Base-by-base conservation (phyloP, 2,888 invertebrate genomes). In the Notodonta ziczac region DNA sequence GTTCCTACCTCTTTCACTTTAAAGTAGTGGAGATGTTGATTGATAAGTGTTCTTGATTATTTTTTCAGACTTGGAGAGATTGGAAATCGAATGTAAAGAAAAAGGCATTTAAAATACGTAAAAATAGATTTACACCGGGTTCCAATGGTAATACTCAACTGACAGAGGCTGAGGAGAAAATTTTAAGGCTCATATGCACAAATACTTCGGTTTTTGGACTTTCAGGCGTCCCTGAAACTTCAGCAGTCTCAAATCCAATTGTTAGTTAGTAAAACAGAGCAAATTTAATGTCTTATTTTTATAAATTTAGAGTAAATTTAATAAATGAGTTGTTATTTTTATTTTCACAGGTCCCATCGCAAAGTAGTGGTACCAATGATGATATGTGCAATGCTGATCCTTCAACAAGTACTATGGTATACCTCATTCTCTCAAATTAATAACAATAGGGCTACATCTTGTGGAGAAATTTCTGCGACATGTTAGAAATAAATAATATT, bases 41-140 rank as follows among this genome's bases (percentile, higher is more conserved):
- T 48, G 12, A 48, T 14, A 24, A 24, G 24, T 24, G 24, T 24
- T 24, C 24, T 16, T 50, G 50, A 32, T 57, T 60, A 10, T n/a
- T n/a, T 59, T 69, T 66, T 56, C 65, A 88, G 88, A 86, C 88
- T 32, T 88, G 88, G 88, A 77, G 88, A 60, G 87, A 88, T 63
- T 88, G 87, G 88, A 88, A 88, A 76, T 88, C 88, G 44, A 88
- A 88, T 83, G 88, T 88, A 0, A 88, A 83, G 72, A 88, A 88
- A 76, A 88, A 88, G 66, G 88, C 88, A 5, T 87, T 88, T 58
- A 88, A 86, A 77, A 87, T 88, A 63, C 74, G 88, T 3, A 88
- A 86, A 63, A 87, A 82, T 57, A 78, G 84, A 35, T 88, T 87
- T 52, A 85, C 86, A 48, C 83, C 88, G 2, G 86, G 87, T 4